phyloP scores from a whole-genome alignment of 2,888 invertebrate genomes.

The Serrognathus titanus region DNA sequence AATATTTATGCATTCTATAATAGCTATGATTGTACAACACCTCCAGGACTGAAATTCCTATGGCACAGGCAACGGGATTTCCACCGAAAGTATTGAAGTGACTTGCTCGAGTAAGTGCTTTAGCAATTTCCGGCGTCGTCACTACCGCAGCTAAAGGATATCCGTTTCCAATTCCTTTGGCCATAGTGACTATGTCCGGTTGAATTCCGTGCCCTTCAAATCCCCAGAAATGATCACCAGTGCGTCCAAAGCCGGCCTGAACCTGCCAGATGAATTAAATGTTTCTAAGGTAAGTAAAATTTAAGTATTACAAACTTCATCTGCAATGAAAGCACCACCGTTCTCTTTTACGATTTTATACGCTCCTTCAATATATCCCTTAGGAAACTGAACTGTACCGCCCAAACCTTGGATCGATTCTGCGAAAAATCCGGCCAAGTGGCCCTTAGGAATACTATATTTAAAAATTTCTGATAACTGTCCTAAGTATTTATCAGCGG shows the following conservation, averaged over 20 bases:
- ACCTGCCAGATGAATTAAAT: slow-evolving; percentile 54
- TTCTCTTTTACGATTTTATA: slow-evolving; percentile 71
- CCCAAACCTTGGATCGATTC: slow-evolving; percentile 97
- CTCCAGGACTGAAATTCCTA: slow-evolving; percentile 88
- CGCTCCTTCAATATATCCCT: slow-evolving; percentile 78
- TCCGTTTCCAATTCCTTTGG: slow-evolving; percentile 94
- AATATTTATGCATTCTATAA: no score
- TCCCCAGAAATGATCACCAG: slow-evolving; percentile 96
- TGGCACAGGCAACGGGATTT: slow-evolving; percentile 85
- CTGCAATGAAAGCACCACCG: slow-evolving; percentile 87
- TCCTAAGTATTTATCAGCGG: slow-evolving; percentile 76
- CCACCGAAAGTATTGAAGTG: slow-evolving; percentile 98
- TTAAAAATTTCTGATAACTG: slow-evolving; percentile 76
- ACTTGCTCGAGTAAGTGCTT: slow-evolving; percentile 67
- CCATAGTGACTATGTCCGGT: slow-evolving; percentile 96
- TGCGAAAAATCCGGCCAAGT: slow-evolving; percentile 85
- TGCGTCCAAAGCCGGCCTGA: slow-evolving; percentile 94
- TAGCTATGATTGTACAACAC: slow-evolving; percentile 49
- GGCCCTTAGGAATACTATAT: slow-evolving; percentile 73
- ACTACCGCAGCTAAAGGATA: slow-evolving; percentile 95
- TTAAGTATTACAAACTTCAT: slow-evolving; percentile 64
- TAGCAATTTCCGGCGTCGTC: slow-evolving; percentile 84
- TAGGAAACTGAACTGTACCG: slow-evolving; percentile 89
- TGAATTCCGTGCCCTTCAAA: slow-evolving; percentile 80
- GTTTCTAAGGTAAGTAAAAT: not conserved